Evolutionary conservation across 2,797 vertebrate species (phyloP).

Genomic region (Gymnopithys bicolor): DNA sequence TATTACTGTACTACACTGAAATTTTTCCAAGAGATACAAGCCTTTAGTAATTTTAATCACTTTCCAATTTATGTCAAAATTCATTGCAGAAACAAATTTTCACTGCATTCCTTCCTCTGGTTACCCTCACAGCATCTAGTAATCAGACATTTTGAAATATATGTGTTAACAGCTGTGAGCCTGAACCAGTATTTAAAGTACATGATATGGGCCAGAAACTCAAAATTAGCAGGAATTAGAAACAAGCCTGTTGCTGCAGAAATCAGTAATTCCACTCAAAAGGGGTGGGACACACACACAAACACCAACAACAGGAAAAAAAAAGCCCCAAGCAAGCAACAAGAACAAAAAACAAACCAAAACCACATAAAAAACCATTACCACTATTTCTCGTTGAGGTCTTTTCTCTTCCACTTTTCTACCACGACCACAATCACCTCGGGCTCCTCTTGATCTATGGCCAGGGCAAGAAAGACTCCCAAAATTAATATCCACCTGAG

Average conservation of each 20-base stretch:
- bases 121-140: background rate
- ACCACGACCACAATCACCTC: constrained; percentile 69
- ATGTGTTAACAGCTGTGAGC: background rate
- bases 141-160: background rate
- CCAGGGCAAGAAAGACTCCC: constrained; percentile 77
- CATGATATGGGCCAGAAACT: background rate
- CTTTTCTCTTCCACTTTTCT: constrained; percentile 45
- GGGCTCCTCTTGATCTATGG: constrained; percentile 72
- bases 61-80: background rate
- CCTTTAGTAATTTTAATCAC: background rate
- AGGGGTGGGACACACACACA: background rate
- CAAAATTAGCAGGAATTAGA: background rate
- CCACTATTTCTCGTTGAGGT: constrained; percentile 26
- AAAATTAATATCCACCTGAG: constrained; percentile 82
- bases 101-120: background rate
- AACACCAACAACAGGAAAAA: background rate
- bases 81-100: background rate
- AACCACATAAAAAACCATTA: background rate
- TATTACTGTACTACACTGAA: background rate
- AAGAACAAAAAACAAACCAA: too few relatives aligned
- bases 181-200: background rate
- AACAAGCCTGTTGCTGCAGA: background rate
- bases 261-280: background rate
- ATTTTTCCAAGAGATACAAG: background rate
- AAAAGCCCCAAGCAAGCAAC: background rate